These are phyloP conservation scores for Latrodectus geometricus DNA, from an alignment of 1,140 invertebrate genomes.

Conservation along the genomic window DNA sequence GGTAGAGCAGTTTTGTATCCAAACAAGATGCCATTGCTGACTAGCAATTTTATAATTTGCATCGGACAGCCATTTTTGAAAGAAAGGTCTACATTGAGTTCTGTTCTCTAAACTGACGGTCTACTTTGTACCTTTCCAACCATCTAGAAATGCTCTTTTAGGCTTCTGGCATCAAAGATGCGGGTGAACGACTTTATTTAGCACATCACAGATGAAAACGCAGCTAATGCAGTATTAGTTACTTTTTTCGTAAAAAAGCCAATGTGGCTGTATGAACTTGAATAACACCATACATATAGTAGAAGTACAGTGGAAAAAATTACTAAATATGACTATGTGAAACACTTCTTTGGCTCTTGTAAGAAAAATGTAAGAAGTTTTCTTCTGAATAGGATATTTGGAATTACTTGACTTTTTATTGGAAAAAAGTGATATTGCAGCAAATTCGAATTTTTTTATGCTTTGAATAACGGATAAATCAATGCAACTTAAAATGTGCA, in stretches of 20 bases:
- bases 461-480: neutral
- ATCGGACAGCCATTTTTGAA: conserved; percentile 10
- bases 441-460: neutral
- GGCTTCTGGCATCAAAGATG: conserved; percentile 26
- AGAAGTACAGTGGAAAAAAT: conserved; percentile 26
- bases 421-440: neutral
- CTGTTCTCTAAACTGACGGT: conserved; percentile 17
- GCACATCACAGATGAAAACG: conserved; percentile 54
- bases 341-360: neutral
- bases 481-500: conserved; percentile 38
- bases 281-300: conserved; percentile 14
- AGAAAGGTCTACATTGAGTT: conserved; percentile 23
- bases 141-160: conserved; percentile 39
- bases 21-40: conserved; percentile 14
- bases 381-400: neutral
- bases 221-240: conserved; percentile 28
- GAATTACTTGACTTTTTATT: neutral
- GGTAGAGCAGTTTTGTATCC: neutral
- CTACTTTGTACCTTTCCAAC: conserved; percentile 19
- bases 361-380: conserved; percentile 12
- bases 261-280: conserved; percentile 40
- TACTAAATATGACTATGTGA: conserved; percentile 33
- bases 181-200: conserved; percentile 13
- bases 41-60: conserved; percentile 21
- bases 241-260: conserved; percentile 36